Base-by-base conservation (phyloP, 2,888 invertebrate species). In the Ennomos quercinarius region DNA sequence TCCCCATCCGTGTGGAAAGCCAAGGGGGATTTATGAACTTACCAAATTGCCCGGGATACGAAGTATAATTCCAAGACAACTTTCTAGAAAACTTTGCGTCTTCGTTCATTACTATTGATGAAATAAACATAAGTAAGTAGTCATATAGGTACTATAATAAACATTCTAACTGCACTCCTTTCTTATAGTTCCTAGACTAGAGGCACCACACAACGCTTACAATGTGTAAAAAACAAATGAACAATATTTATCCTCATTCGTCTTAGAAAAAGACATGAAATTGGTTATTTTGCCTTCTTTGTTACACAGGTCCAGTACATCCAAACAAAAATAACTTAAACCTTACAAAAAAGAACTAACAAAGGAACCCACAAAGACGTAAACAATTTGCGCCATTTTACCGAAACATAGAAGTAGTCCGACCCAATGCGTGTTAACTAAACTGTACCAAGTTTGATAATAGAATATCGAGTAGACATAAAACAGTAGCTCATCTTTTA, bases 351-450 rank as follows among this genome's bases (percentile, higher is more conserved):
- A 62, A 61, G 51, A 27, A 42, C 34, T 52, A 61, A 54, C 58
- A 62, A 61, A 54, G 42, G 39, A 48, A 39, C 49, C 36, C 17
- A 52, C 13, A 43, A 51, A 44, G 40, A 42, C 46, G 45, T 48
- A 62, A 68, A 64, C 56, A 56, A 59, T 61, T 64, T 60, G 37
- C 40, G n/a, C 61, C 48, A 34, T 61, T 63, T 54, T 48, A 38
- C 44, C 47, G 34, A 49, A 63, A 42, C 41, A 61, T 58, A 52
- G 50, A 61, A 61, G 34, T 58, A 64, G 58, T 63, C 54, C 34
- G 50, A 38, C 17, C 40, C 59, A 37, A 57, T 57, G 62, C 62
- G 64, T 66, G 64, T 63, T 46, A 47, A 51, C 34, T 47, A 12
- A 46, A 35, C 47, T 27, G 12, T 37, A 27, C 39, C 39, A 37